Percentiles rank a stretch among this genome's conserved stretches.
These are phyloP conservation scores for Ruditapes philippinarum DNA, from an alignment of 1,140 invertebrate species.

Conservation along the genomic window DNA sequence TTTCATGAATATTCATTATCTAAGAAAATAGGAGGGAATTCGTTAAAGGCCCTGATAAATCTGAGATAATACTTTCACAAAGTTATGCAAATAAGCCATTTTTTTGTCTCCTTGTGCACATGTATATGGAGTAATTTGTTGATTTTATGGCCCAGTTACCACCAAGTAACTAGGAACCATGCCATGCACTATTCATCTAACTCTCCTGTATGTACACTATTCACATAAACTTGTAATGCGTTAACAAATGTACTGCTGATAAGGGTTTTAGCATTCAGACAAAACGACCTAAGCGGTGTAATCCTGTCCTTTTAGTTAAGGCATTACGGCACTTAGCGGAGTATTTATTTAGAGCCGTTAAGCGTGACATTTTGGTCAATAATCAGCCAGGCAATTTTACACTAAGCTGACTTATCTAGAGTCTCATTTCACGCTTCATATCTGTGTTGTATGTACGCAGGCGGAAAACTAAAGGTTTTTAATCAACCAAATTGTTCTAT, in stretches of 20 bases:
- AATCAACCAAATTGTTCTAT: no score
- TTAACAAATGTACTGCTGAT: constrained; percentile 20
- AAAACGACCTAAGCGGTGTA: neutral
- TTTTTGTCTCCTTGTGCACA: neutral
- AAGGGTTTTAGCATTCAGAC: neutral
- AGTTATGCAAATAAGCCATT: constrained; percentile 6
- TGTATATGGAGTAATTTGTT: constrained; percentile 29
- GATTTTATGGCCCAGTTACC: constrained; percentile 49
- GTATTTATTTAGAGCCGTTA: constrained; percentile 58
- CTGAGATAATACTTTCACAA: no score
- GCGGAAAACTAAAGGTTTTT: constrained; percentile 5
- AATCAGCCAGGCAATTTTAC: constrained; percentile 52
- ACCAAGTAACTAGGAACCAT: constrained; percentile 12
- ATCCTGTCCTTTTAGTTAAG: neutral
- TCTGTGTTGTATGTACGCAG: constrained; percentile 1
- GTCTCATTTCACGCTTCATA: constrained; percentile 48
- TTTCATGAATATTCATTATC: no score
- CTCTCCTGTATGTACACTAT: neutral
- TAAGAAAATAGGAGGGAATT: no score
- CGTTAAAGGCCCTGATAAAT: no score
- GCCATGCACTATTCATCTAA: neutral
- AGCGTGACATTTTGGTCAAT: constrained; percentile 65
- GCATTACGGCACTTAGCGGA: neutral
- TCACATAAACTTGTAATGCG: neutral
- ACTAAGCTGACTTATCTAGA: constrained; percentile 27